Evolutionary conservation across 2,797 vertebrate species (phyloP).

Genomic region (Ciconia nigra): DNA sequence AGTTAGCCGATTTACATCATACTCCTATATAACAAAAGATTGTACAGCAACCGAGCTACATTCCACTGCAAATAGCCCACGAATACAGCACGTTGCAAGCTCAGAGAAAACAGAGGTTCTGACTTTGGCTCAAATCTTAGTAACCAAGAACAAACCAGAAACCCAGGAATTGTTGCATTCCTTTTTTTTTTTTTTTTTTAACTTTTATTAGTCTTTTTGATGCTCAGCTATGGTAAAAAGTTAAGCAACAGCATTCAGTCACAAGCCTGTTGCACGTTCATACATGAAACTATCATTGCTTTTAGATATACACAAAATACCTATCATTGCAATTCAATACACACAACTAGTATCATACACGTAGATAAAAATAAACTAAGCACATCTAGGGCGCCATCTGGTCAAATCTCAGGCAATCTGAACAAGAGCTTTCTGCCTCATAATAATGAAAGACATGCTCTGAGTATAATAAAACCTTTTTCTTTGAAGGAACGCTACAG

Average conservation of each 20-base stretch:
- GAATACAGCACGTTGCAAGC: slow-evolving; percentile 45
- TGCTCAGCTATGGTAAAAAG: slow-evolving; percentile 73
- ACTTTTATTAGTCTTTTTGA: slow-evolving; percentile 46
- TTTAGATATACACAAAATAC: slow-evolving; percentile 80
- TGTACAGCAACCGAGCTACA: slow-evolving; percentile 36
- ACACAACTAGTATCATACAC: slow-evolving; percentile 74
- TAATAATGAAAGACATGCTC: slow-evolving; percentile 75
- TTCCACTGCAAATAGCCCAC: slow-evolving; percentile 48
- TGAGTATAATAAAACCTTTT: slow-evolving; percentile 64
- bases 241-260: slow-evolving; percentile 74
- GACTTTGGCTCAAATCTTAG: slow-evolving; percentile 46
- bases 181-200: slow-evolving; percentile 60
- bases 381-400: slow-evolving; percentile 72
- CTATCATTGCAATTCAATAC: slow-evolving; percentile 77
- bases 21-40: slow-evolving; percentile 39
- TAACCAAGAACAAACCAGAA: slow-evolving; percentile 65
- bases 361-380: slow-evolving; percentile 74
- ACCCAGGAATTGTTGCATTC: slow-evolving; percentile 77
- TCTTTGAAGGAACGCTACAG: slow-evolving; percentile 52
- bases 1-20: slow-evolving; percentile 44
- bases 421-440: slow-evolving; percentile 73
- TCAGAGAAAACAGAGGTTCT: slow-evolving; percentile 47
- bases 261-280: slow-evolving; percentile 81
- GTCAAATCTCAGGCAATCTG: slow-evolving; percentile 75
- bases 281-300: slow-evolving; percentile 77